phyloP scores from a whole-genome alignment of 1,140 invertebrate species.

The Ptiloglossa arizonensis region DNA sequence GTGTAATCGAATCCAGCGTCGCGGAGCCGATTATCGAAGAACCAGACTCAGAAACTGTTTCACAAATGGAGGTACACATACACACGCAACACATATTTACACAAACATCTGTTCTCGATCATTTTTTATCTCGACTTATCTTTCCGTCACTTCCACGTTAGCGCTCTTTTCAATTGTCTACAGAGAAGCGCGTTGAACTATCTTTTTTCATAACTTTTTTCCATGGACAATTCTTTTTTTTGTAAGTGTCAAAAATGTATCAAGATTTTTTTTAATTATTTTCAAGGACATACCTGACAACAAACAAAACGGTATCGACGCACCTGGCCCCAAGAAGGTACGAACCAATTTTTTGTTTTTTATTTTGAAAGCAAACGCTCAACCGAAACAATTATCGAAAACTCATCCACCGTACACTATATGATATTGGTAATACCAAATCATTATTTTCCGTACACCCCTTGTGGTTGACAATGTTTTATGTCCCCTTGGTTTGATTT shows the following conservation, averaged over 20 bases:
- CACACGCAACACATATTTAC: constrained; percentile 54
- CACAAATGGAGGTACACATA: constrained; percentile 72
- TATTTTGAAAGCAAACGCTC: constrained; percentile 11
- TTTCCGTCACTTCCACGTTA: too few species aligned
- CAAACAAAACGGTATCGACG: constrained; percentile 78
- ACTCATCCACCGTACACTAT: neutral
- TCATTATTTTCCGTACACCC: neutral
- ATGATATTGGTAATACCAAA: neutral
- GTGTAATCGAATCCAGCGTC: constrained; percentile 72
- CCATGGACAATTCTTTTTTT: constrained; percentile 17
- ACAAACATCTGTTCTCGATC: constrained; percentile 32
- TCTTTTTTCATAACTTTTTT: neutral
- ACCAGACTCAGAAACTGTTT: constrained; percentile 64
- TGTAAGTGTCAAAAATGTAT: neutral
- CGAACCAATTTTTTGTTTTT: constrained; percentile 34
- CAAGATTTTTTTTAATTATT: constrained; percentile 69
- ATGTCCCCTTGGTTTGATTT: neutral
- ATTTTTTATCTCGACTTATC: constrained; percentile 13
- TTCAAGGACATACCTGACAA: constrained; percentile 77
- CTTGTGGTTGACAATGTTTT: neutral
- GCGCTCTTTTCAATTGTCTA: neutral
- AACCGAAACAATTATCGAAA: neutral
- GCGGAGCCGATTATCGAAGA: constrained; percentile 71
- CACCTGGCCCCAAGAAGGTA: constrained; percentile 77
- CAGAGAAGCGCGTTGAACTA: neutral